These are phyloP conservation scores for Myiotriccus ornatus DNA, from an alignment of 2,797 vertebrate species.

Conservation along the genomic window DNA sequence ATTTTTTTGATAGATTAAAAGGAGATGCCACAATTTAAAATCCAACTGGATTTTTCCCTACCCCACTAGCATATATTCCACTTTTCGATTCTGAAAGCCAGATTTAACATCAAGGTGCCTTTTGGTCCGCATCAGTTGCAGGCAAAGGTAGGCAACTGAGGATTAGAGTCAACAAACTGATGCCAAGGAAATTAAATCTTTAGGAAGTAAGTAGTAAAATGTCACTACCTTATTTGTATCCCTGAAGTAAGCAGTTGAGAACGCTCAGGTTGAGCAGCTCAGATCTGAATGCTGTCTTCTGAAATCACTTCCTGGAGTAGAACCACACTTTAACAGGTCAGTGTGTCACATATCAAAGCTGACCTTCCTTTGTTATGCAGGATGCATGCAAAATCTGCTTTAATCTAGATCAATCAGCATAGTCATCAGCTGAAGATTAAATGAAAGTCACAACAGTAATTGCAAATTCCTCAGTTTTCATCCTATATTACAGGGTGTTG, in stretches of 20 bases:
- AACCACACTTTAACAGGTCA: slow-evolving; percentile 52
- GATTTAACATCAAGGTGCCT: neutral
- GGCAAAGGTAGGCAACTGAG: neutral
- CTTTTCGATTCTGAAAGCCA: neutral
- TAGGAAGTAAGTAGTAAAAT: neutral
- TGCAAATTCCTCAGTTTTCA: slow-evolving; percentile 64
- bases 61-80: neutral
- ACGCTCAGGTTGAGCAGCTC: neutral
- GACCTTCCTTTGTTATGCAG: slow-evolving; percentile 59
- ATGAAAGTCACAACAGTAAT: slow-evolving; percentile 73
- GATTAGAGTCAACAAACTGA: neutral
- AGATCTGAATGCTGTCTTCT: neutral
- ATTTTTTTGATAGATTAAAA: neutral
- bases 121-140: neutral
- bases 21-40: neutral
- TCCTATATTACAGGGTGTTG: slow-evolving; percentile 58
- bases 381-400: slow-evolving; percentile 68
- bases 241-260: neutral
- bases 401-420: slow-evolving; percentile 64
- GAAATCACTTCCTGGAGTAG: slow-evolving; percentile 50
- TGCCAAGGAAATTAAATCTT: neutral
- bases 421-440: slow-evolving; percentile 70
- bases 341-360: slow-evolving; percentile 64
- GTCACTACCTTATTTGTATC: neutral
- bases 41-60: neutral